Conservation (phyloP, 2,888 invertebrate genomes). For the Heliconius cydno region DNA sequence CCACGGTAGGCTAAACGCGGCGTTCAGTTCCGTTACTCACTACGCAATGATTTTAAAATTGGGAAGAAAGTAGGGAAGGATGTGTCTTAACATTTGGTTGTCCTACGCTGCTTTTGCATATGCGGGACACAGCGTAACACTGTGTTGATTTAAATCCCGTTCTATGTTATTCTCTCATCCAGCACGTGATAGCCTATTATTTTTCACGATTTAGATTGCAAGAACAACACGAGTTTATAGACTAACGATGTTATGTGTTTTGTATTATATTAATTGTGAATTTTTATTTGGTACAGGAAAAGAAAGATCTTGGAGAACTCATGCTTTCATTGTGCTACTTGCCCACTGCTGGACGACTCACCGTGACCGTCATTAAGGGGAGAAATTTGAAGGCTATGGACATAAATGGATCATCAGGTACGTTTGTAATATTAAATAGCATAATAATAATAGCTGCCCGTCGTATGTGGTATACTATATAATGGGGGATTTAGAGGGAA, state of each 20-base stretch:
- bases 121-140: no score
- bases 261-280: not conserved
- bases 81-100: no score
- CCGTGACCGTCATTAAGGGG: conserved; percentile 95
- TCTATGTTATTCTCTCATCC: no score
- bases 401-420: conserved; percentile 95
- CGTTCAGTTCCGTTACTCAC: no score
- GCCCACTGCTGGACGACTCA: conserved; percentile 94
- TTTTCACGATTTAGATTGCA: not conserved
- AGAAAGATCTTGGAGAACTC: conserved; percentile 94
- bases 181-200: not conserved
- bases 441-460: no score
- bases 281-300: conserved; percentile 83
- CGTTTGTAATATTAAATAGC: not conserved
- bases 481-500: no score
- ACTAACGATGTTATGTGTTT: not conserved
- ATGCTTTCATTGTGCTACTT: conserved; percentile 96
- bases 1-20: no score
- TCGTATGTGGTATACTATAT: no score
- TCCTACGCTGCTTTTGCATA: no score
- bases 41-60: no score
- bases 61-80: no score
- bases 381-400: conserved; percentile 96
- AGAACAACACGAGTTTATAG: not conserved
- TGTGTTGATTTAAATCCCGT: no score